Percentiles rank a stretch among this genome's conserved stretches.
These are phyloP conservation scores for Akabosia matsudoensis DNA, from an alignment of 1,140 invertebrate species.

Conservation along the genomic window DNA sequence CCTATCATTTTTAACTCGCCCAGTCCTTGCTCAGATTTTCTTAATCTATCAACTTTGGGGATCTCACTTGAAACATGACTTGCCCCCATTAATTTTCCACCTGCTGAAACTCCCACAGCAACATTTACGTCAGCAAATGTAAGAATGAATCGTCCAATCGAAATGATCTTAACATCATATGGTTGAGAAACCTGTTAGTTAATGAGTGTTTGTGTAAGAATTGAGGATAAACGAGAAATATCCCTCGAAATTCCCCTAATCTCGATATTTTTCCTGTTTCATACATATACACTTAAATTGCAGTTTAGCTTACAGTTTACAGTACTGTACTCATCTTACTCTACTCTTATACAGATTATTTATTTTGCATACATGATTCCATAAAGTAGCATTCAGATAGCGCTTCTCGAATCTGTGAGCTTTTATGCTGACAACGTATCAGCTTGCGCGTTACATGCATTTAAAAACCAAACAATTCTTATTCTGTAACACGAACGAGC, in stretches of 20 bases:
- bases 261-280: background rate
- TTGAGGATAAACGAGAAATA: conserved; percentile 5
- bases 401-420: no score
- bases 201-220: background rate
- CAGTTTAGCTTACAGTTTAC: background rate
- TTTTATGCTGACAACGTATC: no score
- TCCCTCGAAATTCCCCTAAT: background rate
- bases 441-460: no score
- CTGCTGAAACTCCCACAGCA: conserved; percentile 11
- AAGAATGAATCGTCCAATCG: background rate
- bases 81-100: conserved; percentile 19
- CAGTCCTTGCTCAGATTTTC: background rate
- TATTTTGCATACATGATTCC: no score
- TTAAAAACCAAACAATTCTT: no score
- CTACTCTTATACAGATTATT: no score
- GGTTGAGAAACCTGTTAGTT: conserved; percentile 20
- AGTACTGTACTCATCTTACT: no score
- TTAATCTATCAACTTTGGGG: no score
- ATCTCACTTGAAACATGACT: conserved; percentile 13
- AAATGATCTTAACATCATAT: conserved; percentile 7
- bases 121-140: conserved; percentile 8
- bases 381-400: no score
- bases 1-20: background rate
- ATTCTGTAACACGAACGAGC: no score
- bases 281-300: background rate